phyloP scores from a whole-genome alignment of 2,888 invertebrate species.

The Ormyrus rosae region DNA sequence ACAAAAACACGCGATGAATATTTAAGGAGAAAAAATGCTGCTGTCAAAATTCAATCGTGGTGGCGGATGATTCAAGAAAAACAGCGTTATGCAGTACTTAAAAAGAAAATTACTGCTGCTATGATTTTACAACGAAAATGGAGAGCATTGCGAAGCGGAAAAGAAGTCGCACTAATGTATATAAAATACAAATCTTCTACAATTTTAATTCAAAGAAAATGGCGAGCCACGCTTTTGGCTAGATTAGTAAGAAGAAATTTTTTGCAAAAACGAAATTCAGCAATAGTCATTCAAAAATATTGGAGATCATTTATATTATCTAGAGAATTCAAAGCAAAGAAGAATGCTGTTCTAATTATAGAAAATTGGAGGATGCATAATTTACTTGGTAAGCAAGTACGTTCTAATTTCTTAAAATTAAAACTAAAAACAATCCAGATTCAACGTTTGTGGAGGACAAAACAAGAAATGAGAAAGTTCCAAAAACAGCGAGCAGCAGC shows the following conservation, averaged over 20 bases:
- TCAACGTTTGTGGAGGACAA: slow-evolving; percentile 31
- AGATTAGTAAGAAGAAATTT: slow-evolving; percentile 56
- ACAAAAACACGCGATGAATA: slow-evolving; percentile 66
- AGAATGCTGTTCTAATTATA: slow-evolving; percentile 59
- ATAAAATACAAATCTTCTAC: slow-evolving; percentile 62
- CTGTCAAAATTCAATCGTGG: slow-evolving; percentile 69
- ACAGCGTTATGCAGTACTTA: slow-evolving; percentile 43
- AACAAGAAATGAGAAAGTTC: slow-evolving; percentile 12
- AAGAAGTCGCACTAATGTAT: slow-evolving; percentile 48
- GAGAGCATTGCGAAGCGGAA: slow-evolving; percentile 63
- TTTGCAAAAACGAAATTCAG: slow-evolving; percentile 63
- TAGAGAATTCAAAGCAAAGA: slow-evolving; percentile 53
- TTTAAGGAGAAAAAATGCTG: slow-evolving; percentile 62
- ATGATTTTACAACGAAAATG: slow-evolving; percentile 67
- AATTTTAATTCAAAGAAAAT: slow-evolving; percentile 75
- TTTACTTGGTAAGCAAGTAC: slow-evolving; percentile 18
- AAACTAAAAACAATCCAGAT: neutral
- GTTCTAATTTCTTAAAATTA: slow-evolving; percentile 52
- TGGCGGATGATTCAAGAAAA: slow-evolving; percentile 60
- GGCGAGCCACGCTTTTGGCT: slow-evolving; percentile 69
- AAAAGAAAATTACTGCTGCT: slow-evolving; percentile 54
- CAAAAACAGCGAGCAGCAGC: slow-evolving; percentile 56
- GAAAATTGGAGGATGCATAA: slow-evolving; percentile 59
- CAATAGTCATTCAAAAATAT: slow-evolving; percentile 73
- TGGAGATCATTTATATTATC: slow-evolving; percentile 65